Conservation (phyloP, 1,140 invertebrate species). For the Calephelis nemesis region DNA sequence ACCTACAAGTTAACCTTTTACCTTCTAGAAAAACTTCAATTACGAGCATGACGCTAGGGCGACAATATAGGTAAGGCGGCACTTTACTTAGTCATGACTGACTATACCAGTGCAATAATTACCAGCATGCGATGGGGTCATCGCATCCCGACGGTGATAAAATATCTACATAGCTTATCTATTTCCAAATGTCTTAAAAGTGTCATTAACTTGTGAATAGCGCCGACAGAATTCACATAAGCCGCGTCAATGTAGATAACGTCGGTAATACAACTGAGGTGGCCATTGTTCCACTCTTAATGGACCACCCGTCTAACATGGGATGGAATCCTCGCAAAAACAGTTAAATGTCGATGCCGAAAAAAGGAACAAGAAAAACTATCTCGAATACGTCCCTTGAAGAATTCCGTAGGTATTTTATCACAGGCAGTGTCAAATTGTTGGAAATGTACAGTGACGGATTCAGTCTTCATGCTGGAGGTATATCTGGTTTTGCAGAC, state of each 20-base stretch:
- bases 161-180: conserved; percentile 8
- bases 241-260: conserved; percentile 69
- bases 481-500: no score
- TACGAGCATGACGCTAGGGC: no score
- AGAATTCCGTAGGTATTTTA: conserved; percentile 53
- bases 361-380: conserved; percentile 66
- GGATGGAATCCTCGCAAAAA: conserved; percentile 66
- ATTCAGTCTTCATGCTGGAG: no score
- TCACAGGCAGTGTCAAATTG: conserved; percentile 54
- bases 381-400: conserved; percentile 55
- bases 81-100: no score
- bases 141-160: not conserved
- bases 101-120: no score
- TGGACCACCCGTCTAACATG: conserved; percentile 68
- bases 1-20: no score
- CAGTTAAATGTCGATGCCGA: conserved; percentile 53
- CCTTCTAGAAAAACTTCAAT: no score
- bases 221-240: conserved; percentile 65
- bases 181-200: conserved; percentile 32
- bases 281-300: conserved; percentile 71
- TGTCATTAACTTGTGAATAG: conserved; percentile 48
- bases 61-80: no score
- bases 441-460: conserved; percentile 43
- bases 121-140: no score
- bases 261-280: conserved; percentile 64